Evolutionary conservation across 2,888 invertebrate species (phyloP), one percentile per base, ranked within the genome.

Genomic region (Agonopterix alstromeriana): DNA sequence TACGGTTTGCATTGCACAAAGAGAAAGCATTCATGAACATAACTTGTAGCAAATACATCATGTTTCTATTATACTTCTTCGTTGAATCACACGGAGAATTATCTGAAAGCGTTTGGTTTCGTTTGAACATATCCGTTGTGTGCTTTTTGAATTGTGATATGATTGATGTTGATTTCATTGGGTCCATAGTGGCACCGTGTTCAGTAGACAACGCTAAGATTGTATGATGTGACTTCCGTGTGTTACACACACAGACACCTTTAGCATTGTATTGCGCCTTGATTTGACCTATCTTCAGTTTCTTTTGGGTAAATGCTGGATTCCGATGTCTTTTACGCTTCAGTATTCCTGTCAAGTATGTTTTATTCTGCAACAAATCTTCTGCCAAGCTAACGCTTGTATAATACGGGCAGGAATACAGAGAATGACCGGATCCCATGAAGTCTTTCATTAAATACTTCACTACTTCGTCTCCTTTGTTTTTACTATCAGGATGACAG

Each of bases 21-120:
- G 42, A 11, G 38, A 17, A 42, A 3, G 46, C 35, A 35, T 46
- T 46, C 41, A 46, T 46, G 35, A 46, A 46, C 46, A 46, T 46
- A 8, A 36, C 46, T 36, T 46, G 46, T 12, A 46, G 10, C 35
- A 46, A 46, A 42, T 46, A 46, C n/a, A 42, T 10, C 0, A 46
- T 36, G 10, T 9, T 41, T n/a, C 10, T 41, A 35, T 46, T 46
- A n/a, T 46, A 42, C 27, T 42, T 46, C 12, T 42, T 46, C 9
- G 46, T 12, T 9, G 10, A 8, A 35, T 41, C 46, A 2, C 8
- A 17, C 3, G 46, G 46, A 9, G 46, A 11, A 46, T 46, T 46
- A 10, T 42, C 42, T 1, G 46, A 35, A 1, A 46, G 35, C 8
- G 36, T 42, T 17, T 46, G 42, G 12, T 46, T 46, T 14, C 46